Percentiles rank a stretch among this genome's conserved stretches.
Conservation (phyloP, 2,888 invertebrate species). For the Liopterus haemorrhoidalis region DNA sequence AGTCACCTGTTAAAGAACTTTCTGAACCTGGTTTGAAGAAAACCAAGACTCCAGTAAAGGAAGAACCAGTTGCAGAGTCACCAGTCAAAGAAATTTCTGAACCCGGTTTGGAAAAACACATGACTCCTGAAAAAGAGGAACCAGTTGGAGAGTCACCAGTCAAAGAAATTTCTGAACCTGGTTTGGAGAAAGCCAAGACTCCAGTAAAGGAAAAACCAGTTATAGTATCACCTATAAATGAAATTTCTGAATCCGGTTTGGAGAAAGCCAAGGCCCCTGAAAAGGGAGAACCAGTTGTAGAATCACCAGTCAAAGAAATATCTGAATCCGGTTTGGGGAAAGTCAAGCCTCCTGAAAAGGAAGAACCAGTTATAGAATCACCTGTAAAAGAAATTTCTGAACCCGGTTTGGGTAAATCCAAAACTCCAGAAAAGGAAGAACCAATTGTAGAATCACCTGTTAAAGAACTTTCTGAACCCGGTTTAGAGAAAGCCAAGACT, state of each 20-base stretch:
- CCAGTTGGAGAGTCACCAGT: conserved; percentile 5
- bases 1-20: too few species aligned
- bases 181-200: conserved; percentile 1
- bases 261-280: conserved; percentile 7
- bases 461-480: conserved; percentile 6
- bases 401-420: background rate
- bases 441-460: conserved; percentile 12
- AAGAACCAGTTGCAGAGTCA: background rate
- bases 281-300: conserved; percentile 8
- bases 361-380: conserved; percentile 7
- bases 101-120: conserved; percentile 5
- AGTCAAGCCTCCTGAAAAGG: conserved; percentile 6
- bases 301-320: background rate
- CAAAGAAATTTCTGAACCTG: too few species aligned
- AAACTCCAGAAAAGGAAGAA: conserved; percentile 6
- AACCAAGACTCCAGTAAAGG: background rate
- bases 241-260: conserved; percentile 5
- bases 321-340: background rate
- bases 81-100: conserved; percentile 10
- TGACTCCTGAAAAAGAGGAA: conserved; percentile 10
- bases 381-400: conserved; percentile 1
- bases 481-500: conserved; percentile 6
- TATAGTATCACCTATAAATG: conserved; percentile 13
- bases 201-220: conserved; percentile 12
- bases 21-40: background rate